Base-by-base conservation (phyloP, 2,113 vertebrate genomes). In the Meles meles region DNA sequence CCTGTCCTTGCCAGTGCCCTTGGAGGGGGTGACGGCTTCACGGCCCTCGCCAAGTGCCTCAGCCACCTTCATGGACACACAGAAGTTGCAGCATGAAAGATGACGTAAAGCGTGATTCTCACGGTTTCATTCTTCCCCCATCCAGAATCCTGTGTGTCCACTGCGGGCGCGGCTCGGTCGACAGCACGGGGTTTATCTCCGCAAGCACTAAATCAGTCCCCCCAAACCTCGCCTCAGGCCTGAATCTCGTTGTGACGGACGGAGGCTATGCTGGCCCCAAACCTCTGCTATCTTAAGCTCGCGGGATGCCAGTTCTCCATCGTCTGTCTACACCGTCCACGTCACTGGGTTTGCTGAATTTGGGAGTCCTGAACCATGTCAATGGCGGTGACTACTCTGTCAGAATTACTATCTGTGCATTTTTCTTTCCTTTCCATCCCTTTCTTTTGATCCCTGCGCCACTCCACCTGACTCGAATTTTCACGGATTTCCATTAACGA, bases 1-100 rank as follows among this genome's bases (percentile, higher is more conserved):
- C 6, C 98, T 96, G 82, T 99, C 98, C 89, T 99, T 99, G 97
- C 95, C 97, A 4, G 98, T 98, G 85, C 98, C 97, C 6, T 98
- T 93, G 0, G 2, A 9, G 84, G 98, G 98, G 79, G 95, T 97
- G 74, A 98, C 74, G 63, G 98, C 87, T 42, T 65, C 47, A 14
- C 42, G 6, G 23, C 98, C 97, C 1, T 98, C 95, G 0, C 96
- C 92, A 6, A 98, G 63, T 14, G 98, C 55, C 76, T 97, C 92
- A 69, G 98, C 98, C 52, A 97, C 98, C 99, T 99, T 84, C 15
- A 69, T 11, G 88, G 61, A 90, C 74, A 96, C 29, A 95, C 15
- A 69, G 5, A 29, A 42, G 49, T 2, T 20, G 27, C 13, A 0
- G 52, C 31, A 20, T 57, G 44, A 67, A 4, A 82, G 74, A 2